Evolutionary conservation across 1,140 invertebrate species (phyloP).

Genomic region (Zaprionus taronus): DNA sequence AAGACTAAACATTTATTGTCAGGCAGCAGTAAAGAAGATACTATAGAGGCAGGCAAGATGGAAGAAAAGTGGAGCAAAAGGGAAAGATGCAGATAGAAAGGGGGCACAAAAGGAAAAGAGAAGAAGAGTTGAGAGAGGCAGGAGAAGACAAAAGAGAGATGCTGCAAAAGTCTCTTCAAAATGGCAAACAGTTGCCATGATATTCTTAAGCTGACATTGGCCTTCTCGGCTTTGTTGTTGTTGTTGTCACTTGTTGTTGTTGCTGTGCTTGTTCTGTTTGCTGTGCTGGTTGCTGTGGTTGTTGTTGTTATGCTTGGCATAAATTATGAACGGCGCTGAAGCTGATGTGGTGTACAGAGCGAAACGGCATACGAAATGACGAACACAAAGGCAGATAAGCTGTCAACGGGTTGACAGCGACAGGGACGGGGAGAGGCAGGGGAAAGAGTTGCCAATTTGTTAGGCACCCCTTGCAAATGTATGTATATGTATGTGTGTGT

Average conservation of each 20-base stretch:
- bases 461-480: slow-evolving; percentile 9
- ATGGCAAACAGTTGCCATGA: slow-evolving; percentile 51
- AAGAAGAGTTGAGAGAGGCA: not conserved
- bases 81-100: not conserved
- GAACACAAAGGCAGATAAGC: slow-evolving; percentile 36
- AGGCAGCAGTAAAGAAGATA: not conserved
- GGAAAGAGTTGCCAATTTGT: slow-evolving; percentile 49
- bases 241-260: slow-evolving; percentile 12
- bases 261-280: slow-evolving; percentile 14
- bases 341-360: slow-evolving; percentile 5
- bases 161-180: not conserved
- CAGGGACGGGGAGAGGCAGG: not conserved
- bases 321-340: slow-evolving; percentile 47
- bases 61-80: not conserved
- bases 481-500: not conserved
- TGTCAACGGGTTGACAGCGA: slow-evolving; percentile 34
- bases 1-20: not conserved
- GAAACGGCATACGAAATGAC: slow-evolving; percentile 23
- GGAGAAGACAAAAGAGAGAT: not conserved
- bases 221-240: slow-evolving; percentile 28
- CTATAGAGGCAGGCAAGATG: not conserved
- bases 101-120: not conserved
- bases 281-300: slow-evolving; percentile 19
- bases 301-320: slow-evolving; percentile 46
- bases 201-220: slow-evolving; percentile 68